Percentiles rank a stretch among this genome's conserved stretches.
These are phyloP conservation scores for Ciconia nigra DNA, from an alignment of 2,797 vertebrate genomes.

Conservation along the genomic window DNA sequence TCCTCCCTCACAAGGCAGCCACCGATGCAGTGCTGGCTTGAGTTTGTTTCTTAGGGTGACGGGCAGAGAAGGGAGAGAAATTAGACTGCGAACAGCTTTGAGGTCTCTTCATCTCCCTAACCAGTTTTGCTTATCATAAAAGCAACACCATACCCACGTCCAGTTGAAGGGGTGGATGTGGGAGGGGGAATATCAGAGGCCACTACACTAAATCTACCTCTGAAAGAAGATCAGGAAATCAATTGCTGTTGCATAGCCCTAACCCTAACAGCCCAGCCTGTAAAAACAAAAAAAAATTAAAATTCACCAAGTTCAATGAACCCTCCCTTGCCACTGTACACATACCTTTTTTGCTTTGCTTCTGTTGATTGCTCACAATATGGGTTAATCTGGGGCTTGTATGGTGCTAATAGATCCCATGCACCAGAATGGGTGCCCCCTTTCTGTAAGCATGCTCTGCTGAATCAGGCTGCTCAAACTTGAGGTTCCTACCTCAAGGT, in stretches of 20 bases:
- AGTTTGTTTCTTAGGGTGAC: background rate
- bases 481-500: background rate
- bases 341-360: background rate
- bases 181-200: background rate
- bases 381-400: background rate
- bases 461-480: background rate
- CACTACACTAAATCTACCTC: background rate
- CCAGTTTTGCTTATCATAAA: background rate
- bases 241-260: background rate
- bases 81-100: background rate
- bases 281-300: background rate
- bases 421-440: background rate
- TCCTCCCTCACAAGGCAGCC: background rate
- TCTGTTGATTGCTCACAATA: background rate
- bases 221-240: background rate
- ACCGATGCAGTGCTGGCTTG: accelerated
- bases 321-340: background rate
- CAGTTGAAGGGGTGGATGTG: accelerated
- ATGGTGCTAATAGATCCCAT: background rate
- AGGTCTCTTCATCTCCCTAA: background rate
- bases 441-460: background rate
- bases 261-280: background rate
- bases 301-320: background rate
- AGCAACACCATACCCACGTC: background rate
- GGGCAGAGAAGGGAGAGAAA: background rate